A percentile compares a stretch with the other conserved stretches of the same genome.
Evolutionary conservation across 2,113 vertebrate species (phyloP).

Genomic region (Lophius piscatorius): DNA sequence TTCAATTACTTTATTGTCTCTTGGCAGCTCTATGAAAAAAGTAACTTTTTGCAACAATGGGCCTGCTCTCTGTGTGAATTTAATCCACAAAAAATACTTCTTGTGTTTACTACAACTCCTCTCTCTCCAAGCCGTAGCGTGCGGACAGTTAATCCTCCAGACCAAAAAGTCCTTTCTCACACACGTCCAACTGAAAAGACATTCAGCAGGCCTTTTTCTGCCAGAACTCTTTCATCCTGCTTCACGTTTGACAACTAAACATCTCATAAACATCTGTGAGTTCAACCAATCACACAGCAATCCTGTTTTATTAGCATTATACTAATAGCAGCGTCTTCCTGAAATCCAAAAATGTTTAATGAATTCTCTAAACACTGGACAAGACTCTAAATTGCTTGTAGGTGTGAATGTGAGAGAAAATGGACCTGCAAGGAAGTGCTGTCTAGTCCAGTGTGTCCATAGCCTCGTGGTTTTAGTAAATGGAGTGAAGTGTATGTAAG

Average conservation of each 20-base stretch:
- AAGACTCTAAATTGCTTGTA: no score
- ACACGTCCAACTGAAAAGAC: neutral
- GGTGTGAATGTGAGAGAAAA: no score
- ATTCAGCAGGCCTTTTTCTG: neutral
- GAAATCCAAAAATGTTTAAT: no score
- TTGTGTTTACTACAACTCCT: neutral
- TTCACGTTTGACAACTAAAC: neutral
- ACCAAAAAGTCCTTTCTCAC: neutral
- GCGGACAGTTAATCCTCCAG: neutral
- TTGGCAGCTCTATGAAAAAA: constrained; percentile 3
- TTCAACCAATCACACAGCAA: neutral
- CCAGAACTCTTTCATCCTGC: neutral
- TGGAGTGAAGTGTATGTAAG: no score
- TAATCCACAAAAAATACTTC: no score
- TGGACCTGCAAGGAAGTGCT: no score
- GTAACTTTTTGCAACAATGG: neutral
- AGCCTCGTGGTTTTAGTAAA: no score
- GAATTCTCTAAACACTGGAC: no score
- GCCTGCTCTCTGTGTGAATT: neutral
- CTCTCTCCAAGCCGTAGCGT: constrained; percentile 1
- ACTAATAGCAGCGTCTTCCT: no score
- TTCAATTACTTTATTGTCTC: constrained; percentile 5
- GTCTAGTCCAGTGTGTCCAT: no score
- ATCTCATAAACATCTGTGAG: neutral
- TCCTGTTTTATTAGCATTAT: neutral